phyloP scores from a whole-genome alignment of 2,113 vertebrate species.

The Bos indicus region DNA sequence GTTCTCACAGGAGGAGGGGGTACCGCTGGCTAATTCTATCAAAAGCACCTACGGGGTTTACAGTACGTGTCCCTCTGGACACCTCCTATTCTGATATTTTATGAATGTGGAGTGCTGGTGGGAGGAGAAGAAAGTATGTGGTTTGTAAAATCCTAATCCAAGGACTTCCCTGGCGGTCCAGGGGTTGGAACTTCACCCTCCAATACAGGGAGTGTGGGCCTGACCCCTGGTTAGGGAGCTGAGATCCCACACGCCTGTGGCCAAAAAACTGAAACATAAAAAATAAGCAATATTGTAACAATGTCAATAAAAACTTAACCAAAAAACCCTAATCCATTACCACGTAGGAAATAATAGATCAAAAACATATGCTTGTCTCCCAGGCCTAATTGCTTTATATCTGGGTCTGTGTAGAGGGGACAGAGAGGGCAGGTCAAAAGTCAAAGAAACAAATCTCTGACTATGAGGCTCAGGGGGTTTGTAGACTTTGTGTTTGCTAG shows the following conservation, averaged over 20 bases:
- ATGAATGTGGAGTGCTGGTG: neutral
- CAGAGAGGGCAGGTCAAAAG: too few species aligned
- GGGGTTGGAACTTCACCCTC: neutral
- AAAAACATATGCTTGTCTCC: neutral
- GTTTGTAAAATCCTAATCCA: neutral
- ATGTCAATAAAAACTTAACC: neutral
- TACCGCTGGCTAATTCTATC: neutral
- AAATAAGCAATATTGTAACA: neutral
- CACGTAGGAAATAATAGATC: neutral
- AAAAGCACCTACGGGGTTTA: neutral
- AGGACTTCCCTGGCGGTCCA: neutral
- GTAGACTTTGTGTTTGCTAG: neutral
- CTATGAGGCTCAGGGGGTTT: neutral
- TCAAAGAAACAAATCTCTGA: neutral
- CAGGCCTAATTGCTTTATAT: neutral
- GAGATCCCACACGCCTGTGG: neutral
- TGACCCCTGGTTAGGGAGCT: neutral
- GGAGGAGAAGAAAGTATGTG: neutral
- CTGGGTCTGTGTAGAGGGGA: neutral
- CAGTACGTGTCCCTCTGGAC: neutral
- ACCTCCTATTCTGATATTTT: neutral
- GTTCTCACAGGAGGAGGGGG: neutral
- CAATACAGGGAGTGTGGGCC: neutral
- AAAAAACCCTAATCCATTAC: neutral
- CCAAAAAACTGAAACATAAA: neutral